A percentile compares a stretch with the other conserved stretches of the same genome.
Conservation (phyloP, 2,113 vertebrate genomes). For the Hemiscyllium ocellatum region DNA sequence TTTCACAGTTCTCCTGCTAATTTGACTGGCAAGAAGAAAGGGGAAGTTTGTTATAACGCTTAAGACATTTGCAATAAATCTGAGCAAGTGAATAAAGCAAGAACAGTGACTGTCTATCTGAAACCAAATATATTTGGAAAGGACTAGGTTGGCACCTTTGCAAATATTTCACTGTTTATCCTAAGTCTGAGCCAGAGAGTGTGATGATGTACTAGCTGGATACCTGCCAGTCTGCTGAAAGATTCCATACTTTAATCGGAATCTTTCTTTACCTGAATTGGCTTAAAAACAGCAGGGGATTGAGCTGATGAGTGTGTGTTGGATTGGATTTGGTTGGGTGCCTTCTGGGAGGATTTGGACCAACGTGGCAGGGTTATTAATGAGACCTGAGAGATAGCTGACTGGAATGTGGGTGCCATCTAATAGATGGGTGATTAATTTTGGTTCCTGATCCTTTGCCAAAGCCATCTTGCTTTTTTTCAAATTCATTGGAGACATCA, state of each 20-base stretch:
- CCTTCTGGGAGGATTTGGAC: background rate
- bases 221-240: background rate
- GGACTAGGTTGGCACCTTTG: background rate
- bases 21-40: background rate
- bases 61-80: background rate
- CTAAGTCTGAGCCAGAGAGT: background rate
- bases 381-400: background rate
- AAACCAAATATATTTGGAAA: slow-evolving; percentile 3
- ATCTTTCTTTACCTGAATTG: background rate
- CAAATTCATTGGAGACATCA: background rate
- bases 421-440: background rate
- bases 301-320: background rate
- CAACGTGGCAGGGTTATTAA: background rate
- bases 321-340: background rate
- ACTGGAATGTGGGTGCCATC: background rate
- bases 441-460: background rate
- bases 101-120: background rate
- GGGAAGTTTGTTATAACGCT: background rate
- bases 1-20: background rate
- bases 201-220: background rate
- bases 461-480: background rate
- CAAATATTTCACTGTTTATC: background rate
- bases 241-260: background rate
- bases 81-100: background rate
- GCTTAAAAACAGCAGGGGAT: background rate